phyloP scores from a whole-genome alignment of 1,140 invertebrate genomes.

The Trachymyrmex cornetzi region DNA sequence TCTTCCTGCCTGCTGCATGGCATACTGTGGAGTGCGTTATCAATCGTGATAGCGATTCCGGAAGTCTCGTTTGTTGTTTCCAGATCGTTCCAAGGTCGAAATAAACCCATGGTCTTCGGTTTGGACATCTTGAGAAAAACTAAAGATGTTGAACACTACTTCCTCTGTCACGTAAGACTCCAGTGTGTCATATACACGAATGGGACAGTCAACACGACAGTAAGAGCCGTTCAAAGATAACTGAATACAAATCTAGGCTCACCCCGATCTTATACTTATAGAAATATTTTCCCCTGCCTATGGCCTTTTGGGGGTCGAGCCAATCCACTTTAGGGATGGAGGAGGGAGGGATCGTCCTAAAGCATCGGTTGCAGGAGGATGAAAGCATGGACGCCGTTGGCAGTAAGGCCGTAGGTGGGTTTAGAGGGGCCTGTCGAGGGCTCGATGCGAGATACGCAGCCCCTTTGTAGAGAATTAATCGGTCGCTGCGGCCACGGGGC shows the following conservation, averaged over 20 bases:
- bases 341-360: conserved; percentile 70
- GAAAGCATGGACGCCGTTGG: conserved; percentile 47
- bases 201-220: not conserved
- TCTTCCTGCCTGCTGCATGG: conserved; percentile 52
- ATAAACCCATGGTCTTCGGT: conserved; percentile 62
- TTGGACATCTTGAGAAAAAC: conserved; percentile 65
- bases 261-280: conserved; percentile 69
- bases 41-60: not conserved
- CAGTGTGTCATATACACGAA: not conserved
- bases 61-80: conserved; percentile 25
- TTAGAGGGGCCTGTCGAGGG: conserved; percentile 73
- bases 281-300: conserved; percentile 48
- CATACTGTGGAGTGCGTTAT: not conserved
- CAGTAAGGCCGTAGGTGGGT: conserved; percentile 68
- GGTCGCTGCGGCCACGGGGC: conserved; percentile 66
- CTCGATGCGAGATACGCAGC: conserved; percentile 65
- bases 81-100: conserved; percentile 77
- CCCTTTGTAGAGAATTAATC: conserved; percentile 75
- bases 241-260: conserved; percentile 47
- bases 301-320: conserved; percentile 42
- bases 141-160: not conserved
- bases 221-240: conserved; percentile 17
- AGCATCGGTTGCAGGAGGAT: conserved; percentile 13
- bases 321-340: conserved; percentile 50
- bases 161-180: not conserved